Conservation (phyloP, 1,140 invertebrate genomes). For the Drosophila sechellia region DNA sequence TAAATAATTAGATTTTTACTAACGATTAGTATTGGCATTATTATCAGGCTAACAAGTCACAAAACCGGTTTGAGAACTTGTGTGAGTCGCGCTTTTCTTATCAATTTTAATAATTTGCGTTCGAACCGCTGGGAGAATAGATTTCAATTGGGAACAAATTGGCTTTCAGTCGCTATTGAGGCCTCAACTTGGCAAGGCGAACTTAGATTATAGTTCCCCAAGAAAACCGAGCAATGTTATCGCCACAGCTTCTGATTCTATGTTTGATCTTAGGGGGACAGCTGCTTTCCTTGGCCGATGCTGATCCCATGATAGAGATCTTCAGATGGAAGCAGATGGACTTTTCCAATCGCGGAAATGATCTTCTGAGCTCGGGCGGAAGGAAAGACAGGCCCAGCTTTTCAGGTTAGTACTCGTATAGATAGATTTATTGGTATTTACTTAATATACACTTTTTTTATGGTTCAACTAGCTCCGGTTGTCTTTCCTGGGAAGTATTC, state of each 20-base stretch:
- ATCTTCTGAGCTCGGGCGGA: neutral
- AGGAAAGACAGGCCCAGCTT: slow-evolving; percentile 18
- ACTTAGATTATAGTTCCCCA: neutral
- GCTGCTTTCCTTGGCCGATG: slow-evolving; percentile 27
- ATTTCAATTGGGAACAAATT: neutral
- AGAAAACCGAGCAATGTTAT: slow-evolving; percentile 34
- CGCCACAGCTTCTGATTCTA: slow-evolving; percentile 24
- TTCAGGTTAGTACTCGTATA: slow-evolving; percentile 34
- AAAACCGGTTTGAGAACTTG: slow-evolving; percentile 33
- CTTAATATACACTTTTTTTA: neutral
- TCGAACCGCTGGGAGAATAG: slow-evolving; percentile 9
- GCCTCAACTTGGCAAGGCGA: slow-evolving; percentile 23
- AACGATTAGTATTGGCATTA: neutral
- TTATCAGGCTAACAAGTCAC: neutral
- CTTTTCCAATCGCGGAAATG: slow-evolving; percentile 77
- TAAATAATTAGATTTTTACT: neutral
- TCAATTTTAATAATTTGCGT: slow-evolving; percentile 25
- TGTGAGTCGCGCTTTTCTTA: slow-evolving; percentile 39
- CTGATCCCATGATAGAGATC: slow-evolving; percentile 80
- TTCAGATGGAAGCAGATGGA: slow-evolving; percentile 85
- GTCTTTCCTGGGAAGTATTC: slow-evolving; percentile 49
- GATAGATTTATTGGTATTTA: neutral
- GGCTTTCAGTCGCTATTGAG: slow-evolving; percentile 29
- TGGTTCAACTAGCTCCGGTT: slow-evolving; percentile 40
- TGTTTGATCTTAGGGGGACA: slow-evolving; percentile 26